phyloP scores from a whole-genome alignment of 2,888 invertebrate species.

The Apamea monoglypha region DNA sequence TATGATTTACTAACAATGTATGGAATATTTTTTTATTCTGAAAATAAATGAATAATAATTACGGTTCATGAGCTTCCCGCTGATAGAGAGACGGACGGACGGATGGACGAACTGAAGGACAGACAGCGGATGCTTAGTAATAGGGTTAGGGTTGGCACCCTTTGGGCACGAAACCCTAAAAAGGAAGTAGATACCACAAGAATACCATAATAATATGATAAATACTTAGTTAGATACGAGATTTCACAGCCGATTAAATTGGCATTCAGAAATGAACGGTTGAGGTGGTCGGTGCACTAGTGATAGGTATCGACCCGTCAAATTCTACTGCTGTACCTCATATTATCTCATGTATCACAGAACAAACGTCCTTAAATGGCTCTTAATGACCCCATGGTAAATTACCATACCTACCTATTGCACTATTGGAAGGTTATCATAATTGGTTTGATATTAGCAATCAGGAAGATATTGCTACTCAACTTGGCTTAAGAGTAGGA shows the following conservation, averaged over 20 bases:
- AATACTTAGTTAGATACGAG: background rate
- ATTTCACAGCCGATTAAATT: background rate
- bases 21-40: no score
- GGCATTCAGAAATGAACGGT: no score
- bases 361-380: background rate
- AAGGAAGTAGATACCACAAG: background rate
- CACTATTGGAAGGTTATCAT: background rate
- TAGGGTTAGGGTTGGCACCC: no score
- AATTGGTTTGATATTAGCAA: slow-evolving; percentile 17
- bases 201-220: background rate
- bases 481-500: background rate
- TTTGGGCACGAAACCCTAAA: background rate
- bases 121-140: no score
- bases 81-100: no score
- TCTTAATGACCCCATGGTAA: background rate
- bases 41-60: no score
- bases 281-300: background rate
- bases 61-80: no score
- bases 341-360: background rate
- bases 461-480: background rate
- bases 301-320: background rate
- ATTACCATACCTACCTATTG: background rate
- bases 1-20: no score
- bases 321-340: background rate
- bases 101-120: no score